phyloP scores from a whole-genome alignment of 2,888 invertebrate species.

The Deilephila elpenor region DNA sequence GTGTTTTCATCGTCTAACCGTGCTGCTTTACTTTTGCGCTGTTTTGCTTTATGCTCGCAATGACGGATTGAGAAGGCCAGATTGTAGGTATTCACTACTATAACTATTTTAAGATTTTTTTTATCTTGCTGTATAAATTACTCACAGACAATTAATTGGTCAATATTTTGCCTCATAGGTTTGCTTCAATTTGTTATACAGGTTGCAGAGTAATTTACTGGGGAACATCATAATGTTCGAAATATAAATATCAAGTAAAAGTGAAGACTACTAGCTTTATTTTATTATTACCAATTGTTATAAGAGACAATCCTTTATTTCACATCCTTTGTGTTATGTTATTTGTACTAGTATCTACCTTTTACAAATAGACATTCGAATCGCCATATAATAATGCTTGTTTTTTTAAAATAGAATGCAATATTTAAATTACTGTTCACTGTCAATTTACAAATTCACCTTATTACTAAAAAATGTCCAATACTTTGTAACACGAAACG shows the following conservation, averaged over 20 bases:
- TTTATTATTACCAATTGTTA: too few relatives aligned
- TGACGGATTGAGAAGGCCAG: slow-evolving; percentile 41
- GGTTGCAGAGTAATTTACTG: too few relatives aligned
- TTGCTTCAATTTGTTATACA: neutral
- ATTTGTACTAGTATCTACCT: too few relatives aligned
- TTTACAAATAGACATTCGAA: neutral
- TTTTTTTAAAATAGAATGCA: neutral
- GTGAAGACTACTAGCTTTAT: too few relatives aligned
- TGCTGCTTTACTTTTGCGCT: slow-evolving; percentile 58
- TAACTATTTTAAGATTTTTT: neutral
- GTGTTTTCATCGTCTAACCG: slow-evolving; percentile 52
- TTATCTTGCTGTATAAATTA: neutral
- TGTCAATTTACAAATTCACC: neutral
- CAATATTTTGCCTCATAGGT: too few relatives aligned
- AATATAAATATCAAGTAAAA: too few relatives aligned
- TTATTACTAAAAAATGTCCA: neutral
- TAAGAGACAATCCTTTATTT: neutral
- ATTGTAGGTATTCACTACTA: neutral
- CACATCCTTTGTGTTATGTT: neutral
- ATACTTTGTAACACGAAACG: neutral
- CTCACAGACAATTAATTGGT: too few relatives aligned
- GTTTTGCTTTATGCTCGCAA: slow-evolving; percentile 48
- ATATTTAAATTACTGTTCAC: neutral
- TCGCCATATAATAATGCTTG: neutral
- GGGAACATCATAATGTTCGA: too few relatives aligned